Percentiles rank a stretch among this genome's conserved stretches.
phyloP scores from a whole-genome alignment of 2,797 vertebrate genomes.

The Hephaestus fuliginosus region DNA sequence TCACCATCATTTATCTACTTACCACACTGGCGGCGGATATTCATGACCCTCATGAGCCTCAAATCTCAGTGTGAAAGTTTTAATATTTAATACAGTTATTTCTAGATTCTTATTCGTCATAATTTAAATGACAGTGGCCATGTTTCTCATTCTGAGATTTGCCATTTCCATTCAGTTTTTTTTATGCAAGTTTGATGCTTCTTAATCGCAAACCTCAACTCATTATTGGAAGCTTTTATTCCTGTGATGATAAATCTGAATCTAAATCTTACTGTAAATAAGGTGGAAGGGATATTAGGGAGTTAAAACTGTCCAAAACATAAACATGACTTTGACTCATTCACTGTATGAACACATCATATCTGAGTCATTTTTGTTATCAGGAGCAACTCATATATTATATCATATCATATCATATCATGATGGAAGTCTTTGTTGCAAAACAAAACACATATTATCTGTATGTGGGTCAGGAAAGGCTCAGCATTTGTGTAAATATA shows the following conservation, averaged over 20 bases:
- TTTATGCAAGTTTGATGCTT: no score
- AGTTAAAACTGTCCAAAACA: background rate
- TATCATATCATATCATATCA: background rate
- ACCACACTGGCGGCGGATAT: no score
- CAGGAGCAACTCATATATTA: constrained; percentile 22
- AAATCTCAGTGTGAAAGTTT: no score
- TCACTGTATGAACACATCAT: constrained; percentile 3
- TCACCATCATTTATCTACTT: no score
- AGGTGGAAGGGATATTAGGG: background rate
- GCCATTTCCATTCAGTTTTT: no score
- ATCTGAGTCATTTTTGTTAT: constrained; percentile 31
- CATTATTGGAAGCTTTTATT: background rate
- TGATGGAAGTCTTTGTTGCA: constrained; percentile 53
- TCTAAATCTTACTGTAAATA: background rate
- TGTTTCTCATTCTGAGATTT: no score
- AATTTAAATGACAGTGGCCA: no score
- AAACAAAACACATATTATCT: constrained; percentile 61
- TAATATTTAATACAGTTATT: no score
- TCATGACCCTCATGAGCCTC: no score
- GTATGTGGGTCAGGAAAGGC: constrained; percentile 41
- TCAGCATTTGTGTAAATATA: constrained; percentile 8
- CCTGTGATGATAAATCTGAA: background rate
- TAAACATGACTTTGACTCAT: constrained; percentile 16
- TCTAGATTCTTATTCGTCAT: no score
- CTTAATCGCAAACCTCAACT: no score